A percentile compares a stretch with the other conserved stretches of the same genome.
phyloP scores from a whole-genome alignment of 1,140 invertebrate species.

The Acyrthosiphon pisum region DNA sequence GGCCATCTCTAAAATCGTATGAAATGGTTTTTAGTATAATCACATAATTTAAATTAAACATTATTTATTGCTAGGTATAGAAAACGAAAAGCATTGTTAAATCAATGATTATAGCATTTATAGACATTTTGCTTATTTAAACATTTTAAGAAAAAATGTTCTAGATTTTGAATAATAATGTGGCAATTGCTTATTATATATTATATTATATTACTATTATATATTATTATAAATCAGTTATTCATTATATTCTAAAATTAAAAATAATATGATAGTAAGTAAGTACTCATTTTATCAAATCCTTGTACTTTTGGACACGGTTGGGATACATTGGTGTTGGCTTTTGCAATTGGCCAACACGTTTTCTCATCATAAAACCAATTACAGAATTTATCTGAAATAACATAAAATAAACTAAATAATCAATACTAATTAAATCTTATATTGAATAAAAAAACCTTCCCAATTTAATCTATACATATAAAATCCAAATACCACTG shows the following conservation, averaged over 20 bases:
- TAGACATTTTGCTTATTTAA: background rate
- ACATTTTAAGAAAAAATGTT: background rate
- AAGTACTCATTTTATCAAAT: constrained; percentile 51
- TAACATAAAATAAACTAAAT: background rate
- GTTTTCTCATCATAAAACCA: constrained; percentile 47
- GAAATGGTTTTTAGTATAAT: background rate
- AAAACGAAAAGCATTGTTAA: background rate
- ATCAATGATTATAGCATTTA: background rate
- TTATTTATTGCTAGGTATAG: background rate
- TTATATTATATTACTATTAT: too few species aligned
- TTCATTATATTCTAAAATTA: background rate
- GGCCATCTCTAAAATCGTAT: constrained; percentile 28
- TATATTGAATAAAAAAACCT: background rate
- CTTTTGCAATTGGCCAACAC: constrained; percentile 48
- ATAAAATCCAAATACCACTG: too few species aligned
- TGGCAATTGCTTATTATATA: background rate
- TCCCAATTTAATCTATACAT: background rate
- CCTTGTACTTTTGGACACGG: constrained; percentile 53
- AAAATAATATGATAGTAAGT: background rate
- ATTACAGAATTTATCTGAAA: constrained; percentile 43
- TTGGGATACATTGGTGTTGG: constrained; percentile 34
- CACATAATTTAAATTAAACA: background rate
- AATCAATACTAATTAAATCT: background rate
- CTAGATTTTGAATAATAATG: background rate
- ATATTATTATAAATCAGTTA: too few species aligned